A percentile compares a stretch with the other conserved stretches of the same genome.
Conservation (phyloP, 1,140 invertebrate genomes). For the Drosophila prosaltans region DNA sequence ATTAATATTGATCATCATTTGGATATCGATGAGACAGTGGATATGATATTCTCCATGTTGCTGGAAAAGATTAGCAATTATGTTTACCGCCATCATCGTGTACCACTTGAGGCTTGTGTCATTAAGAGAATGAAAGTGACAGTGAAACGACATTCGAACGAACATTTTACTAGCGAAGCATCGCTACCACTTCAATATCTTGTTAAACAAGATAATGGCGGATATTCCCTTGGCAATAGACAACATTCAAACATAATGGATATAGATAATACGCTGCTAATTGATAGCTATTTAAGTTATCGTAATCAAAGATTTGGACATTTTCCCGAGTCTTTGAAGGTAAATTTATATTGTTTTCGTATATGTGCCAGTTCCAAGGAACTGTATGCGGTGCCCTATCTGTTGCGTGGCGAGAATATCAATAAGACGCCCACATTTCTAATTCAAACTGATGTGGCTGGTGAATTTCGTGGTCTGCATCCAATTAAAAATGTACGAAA, state of each 20-base stretch:
- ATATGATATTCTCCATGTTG: slow-evolving; percentile 59
- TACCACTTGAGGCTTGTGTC: slow-evolving; percentile 42
- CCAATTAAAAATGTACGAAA: slow-evolving; percentile 40
- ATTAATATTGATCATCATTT: slow-evolving; percentile 45
- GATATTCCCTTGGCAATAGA: not conserved
- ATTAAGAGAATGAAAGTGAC: slow-evolving; percentile 54
- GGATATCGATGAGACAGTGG: slow-evolving; percentile 57
- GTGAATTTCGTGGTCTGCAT: slow-evolving; percentile 41
- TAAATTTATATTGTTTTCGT: slow-evolving; percentile 57
- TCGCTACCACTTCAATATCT: slow-evolving; percentile 56
- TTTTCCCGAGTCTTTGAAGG: slow-evolving; percentile 29
- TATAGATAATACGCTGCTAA: slow-evolving; percentile 25
- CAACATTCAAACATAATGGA: too few relatives aligned
- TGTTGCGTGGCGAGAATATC: slow-evolving; percentile 43
- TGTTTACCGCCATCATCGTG: slow-evolving; percentile 31
- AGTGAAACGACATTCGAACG: slow-evolving; percentile 35
- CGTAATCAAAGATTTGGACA: slow-evolving; percentile 17
- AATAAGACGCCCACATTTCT: slow-evolving; percentile 55
- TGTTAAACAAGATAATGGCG: slow-evolving; percentile 27
- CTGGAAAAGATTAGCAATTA: slow-evolving; percentile 61
- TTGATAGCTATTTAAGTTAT: slow-evolving; percentile 41
- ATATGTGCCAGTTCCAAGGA: slow-evolving; percentile 59
- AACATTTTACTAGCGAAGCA: not conserved
- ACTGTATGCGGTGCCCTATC: slow-evolving; percentile 53
- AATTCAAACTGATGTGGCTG: slow-evolving; percentile 51